These are phyloP conservation scores for Hydroisotoma schaefferi DNA, from an alignment of 2,888 invertebrate genomes.

Conservation along the genomic window DNA sequence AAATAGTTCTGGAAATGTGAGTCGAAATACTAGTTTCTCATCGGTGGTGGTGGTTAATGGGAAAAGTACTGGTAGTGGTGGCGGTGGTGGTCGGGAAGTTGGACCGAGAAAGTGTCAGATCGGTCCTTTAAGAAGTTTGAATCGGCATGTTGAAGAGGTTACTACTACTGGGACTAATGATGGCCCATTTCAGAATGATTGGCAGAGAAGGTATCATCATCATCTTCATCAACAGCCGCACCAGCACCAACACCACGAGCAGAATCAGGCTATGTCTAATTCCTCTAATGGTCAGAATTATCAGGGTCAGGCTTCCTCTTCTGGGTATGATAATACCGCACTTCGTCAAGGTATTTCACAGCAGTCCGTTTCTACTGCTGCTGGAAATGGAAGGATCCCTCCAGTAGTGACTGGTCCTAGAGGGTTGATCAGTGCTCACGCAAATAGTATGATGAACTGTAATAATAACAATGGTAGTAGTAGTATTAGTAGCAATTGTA, in stretches of 20 bases:
- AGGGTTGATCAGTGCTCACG: no score
- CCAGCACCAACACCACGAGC: not conserved
- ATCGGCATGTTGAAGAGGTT: not conserved
- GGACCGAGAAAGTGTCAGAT: constrained; percentile 30
- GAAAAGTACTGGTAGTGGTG: constrained; percentile 32
- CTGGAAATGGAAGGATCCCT: not conserved
- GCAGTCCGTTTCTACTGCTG: not conserved
- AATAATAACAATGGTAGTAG: no score
- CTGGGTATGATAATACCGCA: no score
- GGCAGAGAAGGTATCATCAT: constrained; percentile 18
- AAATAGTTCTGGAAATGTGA: constrained; percentile 22
- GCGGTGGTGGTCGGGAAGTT: constrained; percentile 4
- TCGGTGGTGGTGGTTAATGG: constrained; percentile 25
- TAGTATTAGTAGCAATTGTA: no score
- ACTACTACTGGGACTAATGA: constrained; percentile 29
- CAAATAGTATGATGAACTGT: no score
- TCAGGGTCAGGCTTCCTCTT: no score
- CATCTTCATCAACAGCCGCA: constrained; percentile 6
- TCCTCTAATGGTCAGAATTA: no score
- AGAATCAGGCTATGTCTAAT: not conserved
- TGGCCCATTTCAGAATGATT: constrained; percentile 47
- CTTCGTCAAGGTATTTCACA: no score
- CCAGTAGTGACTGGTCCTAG: not conserved
- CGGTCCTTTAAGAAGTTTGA: constrained; percentile 22
- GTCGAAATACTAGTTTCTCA: constrained; percentile 12